phyloP scores from a whole-genome alignment of 2,888 invertebrate genomes.

The Dorcus parallelipipedus region DNA sequence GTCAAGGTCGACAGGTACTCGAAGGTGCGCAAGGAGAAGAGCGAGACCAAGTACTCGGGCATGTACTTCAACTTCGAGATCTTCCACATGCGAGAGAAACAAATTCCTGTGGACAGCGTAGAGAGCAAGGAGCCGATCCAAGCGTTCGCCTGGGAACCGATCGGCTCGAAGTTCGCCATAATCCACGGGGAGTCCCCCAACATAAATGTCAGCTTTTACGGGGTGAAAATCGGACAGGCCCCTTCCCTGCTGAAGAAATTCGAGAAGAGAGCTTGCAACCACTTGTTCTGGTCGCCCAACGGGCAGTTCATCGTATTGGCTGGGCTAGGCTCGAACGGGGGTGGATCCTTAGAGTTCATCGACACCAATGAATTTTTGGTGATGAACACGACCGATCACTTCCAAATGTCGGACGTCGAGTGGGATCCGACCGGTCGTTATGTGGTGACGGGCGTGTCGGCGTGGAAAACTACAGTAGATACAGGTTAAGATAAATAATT shows the following conservation, averaged over 20 bases:
- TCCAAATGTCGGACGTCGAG: slow-evolving; percentile 89
- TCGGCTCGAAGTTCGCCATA: slow-evolving; percentile 93
- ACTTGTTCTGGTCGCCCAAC: slow-evolving; percentile 92
- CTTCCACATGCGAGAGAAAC: slow-evolving; percentile 97
- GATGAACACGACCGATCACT: slow-evolving; percentile 94
- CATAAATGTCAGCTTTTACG: slow-evolving; percentile 88
- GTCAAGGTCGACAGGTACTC: slow-evolving; percentile 83
- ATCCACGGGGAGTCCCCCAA: slow-evolving; percentile 91
- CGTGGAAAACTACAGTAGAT: slow-evolving; percentile 93
- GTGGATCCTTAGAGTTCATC: slow-evolving; percentile 91
- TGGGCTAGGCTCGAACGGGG: slow-evolving; percentile 78
- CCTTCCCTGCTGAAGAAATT: slow-evolving; percentile 83
- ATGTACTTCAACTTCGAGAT: slow-evolving; percentile 99
- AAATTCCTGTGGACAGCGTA: slow-evolving; percentile 95
- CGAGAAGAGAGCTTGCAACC: slow-evolving; percentile 86
- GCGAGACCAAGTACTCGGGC: slow-evolving; percentile 90
- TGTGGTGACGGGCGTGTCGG: slow-evolving; percentile 91
- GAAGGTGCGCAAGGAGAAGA: slow-evolving; percentile 92
- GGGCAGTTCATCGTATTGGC: slow-evolving; percentile 95
- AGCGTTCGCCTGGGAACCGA: slow-evolving; percentile 98
- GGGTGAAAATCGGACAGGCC: slow-evolving; percentile 85
- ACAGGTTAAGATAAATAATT: slow-evolving; percentile 37
- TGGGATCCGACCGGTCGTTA: slow-evolving; percentile 99
- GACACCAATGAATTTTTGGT: slow-evolving; percentile 93
- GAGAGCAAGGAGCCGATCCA: slow-evolving; percentile 91